Percentiles rank a stretch among this genome's conserved stretches.
phyloP scores from a whole-genome alignment of 2,113 vertebrate species.

The Aix galericulata region DNA sequence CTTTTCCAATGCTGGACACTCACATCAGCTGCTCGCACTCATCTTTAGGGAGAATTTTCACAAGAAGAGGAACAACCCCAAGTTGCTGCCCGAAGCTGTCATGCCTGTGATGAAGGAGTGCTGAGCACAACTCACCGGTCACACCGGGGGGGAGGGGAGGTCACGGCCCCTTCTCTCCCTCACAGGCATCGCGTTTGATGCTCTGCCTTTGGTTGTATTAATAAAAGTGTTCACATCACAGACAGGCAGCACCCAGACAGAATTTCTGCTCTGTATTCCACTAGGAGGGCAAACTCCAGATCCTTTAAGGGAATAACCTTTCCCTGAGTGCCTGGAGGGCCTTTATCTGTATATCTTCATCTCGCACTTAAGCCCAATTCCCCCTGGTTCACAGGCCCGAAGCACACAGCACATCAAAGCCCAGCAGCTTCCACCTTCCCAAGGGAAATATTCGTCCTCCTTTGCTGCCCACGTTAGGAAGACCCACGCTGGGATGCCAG shows the following conservation, averaged over 20 bases:
- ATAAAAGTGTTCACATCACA: accelerated
- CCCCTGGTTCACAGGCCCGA: not conserved
- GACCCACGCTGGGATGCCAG: not conserved
- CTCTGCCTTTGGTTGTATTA: accelerated
- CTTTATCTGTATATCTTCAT: not conserved
- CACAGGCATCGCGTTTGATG: accelerated
- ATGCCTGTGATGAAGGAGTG: accelerated
- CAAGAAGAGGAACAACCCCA: not conserved
- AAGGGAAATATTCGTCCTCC: not conserved
- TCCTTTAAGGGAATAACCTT: not conserved
- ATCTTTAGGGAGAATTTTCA: not conserved
- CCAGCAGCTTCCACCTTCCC: not conserved
- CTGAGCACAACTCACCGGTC: too few relatives aligned
- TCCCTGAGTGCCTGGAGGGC: not conserved
- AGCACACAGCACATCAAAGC: not conserved
- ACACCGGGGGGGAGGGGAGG: too few relatives aligned
- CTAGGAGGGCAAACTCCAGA: not conserved
- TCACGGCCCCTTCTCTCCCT: not conserved
- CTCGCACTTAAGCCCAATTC: not conserved
- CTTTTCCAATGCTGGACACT: accelerated
- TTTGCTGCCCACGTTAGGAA: not conserved
- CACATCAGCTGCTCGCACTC: accelerated
- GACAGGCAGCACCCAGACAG: not conserved
- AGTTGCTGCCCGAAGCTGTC: not conserved
- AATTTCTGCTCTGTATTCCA: not conserved